Percentiles rank a stretch among this genome's conserved stretches.
Evolutionary conservation across 35 echinoderm and acorn worm species (phyloP).

Genomic region (Lytechinus variegatus): DNA sequence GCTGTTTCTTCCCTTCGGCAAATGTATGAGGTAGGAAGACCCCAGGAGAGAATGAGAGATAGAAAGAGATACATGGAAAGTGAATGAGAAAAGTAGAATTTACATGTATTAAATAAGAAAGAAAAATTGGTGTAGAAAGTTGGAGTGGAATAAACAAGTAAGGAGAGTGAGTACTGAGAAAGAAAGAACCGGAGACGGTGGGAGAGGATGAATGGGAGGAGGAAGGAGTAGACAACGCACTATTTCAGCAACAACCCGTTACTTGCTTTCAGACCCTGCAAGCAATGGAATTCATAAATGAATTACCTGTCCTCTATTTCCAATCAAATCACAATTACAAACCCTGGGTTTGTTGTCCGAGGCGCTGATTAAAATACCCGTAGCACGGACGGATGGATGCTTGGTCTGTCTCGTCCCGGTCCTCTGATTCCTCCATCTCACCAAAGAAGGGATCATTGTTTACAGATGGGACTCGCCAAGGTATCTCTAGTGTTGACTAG

Average conservation of each 20-base stretch:
- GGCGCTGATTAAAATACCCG: not conserved
- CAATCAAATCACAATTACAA: conserved; percentile 14
- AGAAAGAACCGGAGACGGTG: not conserved
- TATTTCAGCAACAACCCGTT: not conserved
- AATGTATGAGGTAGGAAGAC: not conserved
- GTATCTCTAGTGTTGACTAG: not conserved
- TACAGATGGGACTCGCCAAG: not conserved
- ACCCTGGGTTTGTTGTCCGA: not conserved
- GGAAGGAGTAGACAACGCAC: not conserved
- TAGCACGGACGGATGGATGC: not conserved
- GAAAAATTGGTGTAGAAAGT: too few species aligned
- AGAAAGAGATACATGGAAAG: not conserved
- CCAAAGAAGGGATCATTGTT: conserved; percentile 32
- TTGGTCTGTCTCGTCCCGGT: not conserved
- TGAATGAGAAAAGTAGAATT: too few species aligned
- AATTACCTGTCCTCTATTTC: not conserved
- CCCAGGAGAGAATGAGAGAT: not conserved
- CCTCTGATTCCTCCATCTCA: not conserved
- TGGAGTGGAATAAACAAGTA: too few species aligned
- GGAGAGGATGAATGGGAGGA: not conserved
- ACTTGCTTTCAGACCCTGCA: not conserved
- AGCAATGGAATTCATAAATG: conserved; percentile 5
- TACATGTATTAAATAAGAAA: too few species aligned
- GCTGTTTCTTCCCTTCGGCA: not conserved
- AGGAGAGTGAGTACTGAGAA: not conserved